Base-by-base conservation (phyloP, 2,113 vertebrate species). In the Dasypus novemcinctus region DNA sequence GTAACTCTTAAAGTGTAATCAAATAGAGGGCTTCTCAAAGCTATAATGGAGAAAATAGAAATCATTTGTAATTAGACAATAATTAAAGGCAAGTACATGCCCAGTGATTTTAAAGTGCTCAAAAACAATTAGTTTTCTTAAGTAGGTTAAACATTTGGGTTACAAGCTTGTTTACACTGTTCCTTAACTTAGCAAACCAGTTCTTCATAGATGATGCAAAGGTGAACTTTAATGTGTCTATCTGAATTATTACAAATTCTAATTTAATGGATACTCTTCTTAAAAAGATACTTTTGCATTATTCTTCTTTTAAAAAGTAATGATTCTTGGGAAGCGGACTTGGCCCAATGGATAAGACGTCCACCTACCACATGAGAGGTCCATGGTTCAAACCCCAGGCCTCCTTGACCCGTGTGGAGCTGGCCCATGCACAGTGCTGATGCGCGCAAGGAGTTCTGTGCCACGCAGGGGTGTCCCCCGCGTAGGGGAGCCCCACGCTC, bases 101-200 rank as follows among this genome's bases (percentile, higher is more conserved):
- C 94, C 95, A 91, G 88, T 96, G 96, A 93, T 97, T 96, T 96
- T 97, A 86, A 97, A 97, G 95, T 97, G 94, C 93, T 97, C 97
- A 64, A 97, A 97, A 97, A 96, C 95, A 97, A 97, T 97, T 97
- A 97, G 89, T 96, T 97, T 91, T 87, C 88, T 96, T 96, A 97
- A 97, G 95, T 97, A 96, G 97, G 93, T 97, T 97, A 97, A 94
- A 96, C 94, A 97, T 94, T 94, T 97, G 93, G 93, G 94, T 96
- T 97, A 95, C 85, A 88, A 91, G 93, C 94, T 89, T 97, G 78
- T 95, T 95, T 94, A 89, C 38, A 69, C 72, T 94, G 59, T 95
- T 97, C 94, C 95, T 97, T 94, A 93, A 94, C 97, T 97, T 95
- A 96, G 76, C 97, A 93, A 96, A 97, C 96, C 96, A 96, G 95